Base-by-base conservation (phyloP, 2,888 invertebrate genomes). In the Aproaerema taeniolella region DNA sequence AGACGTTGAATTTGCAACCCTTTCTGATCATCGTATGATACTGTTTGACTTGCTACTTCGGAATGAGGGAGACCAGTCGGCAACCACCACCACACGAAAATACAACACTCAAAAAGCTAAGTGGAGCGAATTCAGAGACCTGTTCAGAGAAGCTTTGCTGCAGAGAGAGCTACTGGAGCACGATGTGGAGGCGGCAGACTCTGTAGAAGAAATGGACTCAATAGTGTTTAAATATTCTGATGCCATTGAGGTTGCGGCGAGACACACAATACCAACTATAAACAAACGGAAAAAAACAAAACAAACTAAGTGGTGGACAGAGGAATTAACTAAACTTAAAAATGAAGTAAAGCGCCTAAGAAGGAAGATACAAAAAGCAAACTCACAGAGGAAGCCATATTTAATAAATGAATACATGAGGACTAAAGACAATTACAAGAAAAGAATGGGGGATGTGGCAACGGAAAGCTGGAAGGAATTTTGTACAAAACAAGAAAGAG, bases 11-110 rank as follows among this genome's bases (percentile, higher is more conserved):
- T 3, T n/a, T 5, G 28, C n/a, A n/a, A 5, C 4, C 6, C n/a
- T 28, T 5, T 28, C 28, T n/a, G 28, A 10, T n/a, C 28, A 28
- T 28, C 5, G 8, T 6, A 8, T 8, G 4, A 20, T 20, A 28
- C 28, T n/a, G 4, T 28, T 28, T n/a, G n/a, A n/a, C 10, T 28
- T n/a, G 28, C 3, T 3, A 28, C 28, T 4, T 3, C 28, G 4
- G 28, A 5, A 5, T 28, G 7, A 5, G 28, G 3, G 28, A n/a
- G n/a, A n/a, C n/a, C n/a, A n/a, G 28, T 28, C 28, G 3, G 10
- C 28, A n/a, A 28, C 28, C 28, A n/a, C 28, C n/a, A n/a, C 28
- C 28, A 28, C 28, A 7, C 28, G 28, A 3, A 28, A 28, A 28
- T 28, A 28, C 28, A n/a, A 28, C 28, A 28, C 28, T 3, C 4